Percentiles rank a stretch among this genome's conserved stretches.
Evolutionary conservation across 2,113 vertebrate species (phyloP).

Genomic region (Gambusia affinis): DNA sequence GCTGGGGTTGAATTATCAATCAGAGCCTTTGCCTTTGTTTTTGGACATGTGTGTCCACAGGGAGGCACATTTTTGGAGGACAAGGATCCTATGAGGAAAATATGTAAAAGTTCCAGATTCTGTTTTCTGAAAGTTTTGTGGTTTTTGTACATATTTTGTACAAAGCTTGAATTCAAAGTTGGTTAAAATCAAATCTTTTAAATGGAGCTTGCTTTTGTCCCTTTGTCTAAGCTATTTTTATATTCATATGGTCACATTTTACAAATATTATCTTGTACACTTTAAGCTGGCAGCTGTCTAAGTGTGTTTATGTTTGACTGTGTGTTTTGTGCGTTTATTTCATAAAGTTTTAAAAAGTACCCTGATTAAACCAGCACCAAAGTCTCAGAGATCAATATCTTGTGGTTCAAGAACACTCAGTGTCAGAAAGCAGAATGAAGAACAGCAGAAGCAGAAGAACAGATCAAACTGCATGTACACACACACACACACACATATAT

Average conservation of each 20-base stretch:
- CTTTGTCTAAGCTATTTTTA: background rate
- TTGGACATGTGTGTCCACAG: constrained; percentile 32
- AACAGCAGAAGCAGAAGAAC: too few relatives aligned
- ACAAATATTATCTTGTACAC: background rate
- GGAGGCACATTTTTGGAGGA: constrained; percentile 53
- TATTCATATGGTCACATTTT: background rate
- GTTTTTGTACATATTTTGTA: background rate
- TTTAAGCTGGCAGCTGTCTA: background rate
- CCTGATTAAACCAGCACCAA: background rate
- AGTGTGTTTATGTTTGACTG: too few relatives aligned
- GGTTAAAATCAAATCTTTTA: background rate
- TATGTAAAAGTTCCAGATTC: constrained; percentile 7
- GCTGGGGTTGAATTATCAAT: constrained; percentile 8
- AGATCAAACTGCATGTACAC: background rate
- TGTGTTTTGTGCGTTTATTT: background rate
- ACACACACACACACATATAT: too few relatives aligned
- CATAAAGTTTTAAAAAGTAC: background rate
- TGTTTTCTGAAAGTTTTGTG: constrained; percentile 1
- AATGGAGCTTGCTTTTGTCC: background rate
- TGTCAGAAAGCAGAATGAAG: too few relatives aligned
- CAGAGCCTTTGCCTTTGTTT: constrained; percentile 16
- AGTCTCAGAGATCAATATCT: background rate
- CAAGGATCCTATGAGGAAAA: constrained; percentile 40
- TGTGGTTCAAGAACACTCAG: too few relatives aligned
- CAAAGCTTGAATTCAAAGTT: background rate